A percentile compares a stretch with the other conserved stretches of the same genome.
These are phyloP conservation scores for Autographa pulchrina DNA, from an alignment of 2,888 invertebrate species.

Conservation along the genomic window DNA sequence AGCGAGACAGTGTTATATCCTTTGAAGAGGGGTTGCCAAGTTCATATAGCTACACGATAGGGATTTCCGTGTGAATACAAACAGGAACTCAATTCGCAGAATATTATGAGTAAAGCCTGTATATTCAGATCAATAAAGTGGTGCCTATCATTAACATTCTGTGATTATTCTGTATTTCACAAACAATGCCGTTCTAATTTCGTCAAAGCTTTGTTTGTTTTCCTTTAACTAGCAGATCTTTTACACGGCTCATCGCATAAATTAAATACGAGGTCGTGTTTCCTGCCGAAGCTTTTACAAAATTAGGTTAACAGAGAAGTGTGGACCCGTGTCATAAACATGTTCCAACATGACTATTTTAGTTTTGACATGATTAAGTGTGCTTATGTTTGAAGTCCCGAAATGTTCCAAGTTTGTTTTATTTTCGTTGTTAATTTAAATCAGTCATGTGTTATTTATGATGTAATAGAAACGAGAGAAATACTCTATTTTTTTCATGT, in stretches of 20 bases:
- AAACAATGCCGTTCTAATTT: conserved; percentile 5
- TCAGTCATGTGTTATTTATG: conserved; percentile 42
- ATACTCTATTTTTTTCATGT: conserved; percentile 34
- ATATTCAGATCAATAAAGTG: conserved; percentile 3
- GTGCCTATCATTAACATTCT: background rate
- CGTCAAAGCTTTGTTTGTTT: conserved; percentile 8
- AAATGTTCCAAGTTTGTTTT: conserved; percentile 14
- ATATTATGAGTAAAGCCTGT: conserved; percentile 18
- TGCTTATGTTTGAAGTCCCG: conserved; percentile 22
- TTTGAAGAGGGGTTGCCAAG: conserved; percentile 83
- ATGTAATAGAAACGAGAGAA: conserved; percentile 35
- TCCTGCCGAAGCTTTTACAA: conserved; percentile 30
- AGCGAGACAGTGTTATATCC: conserved; percentile 77
- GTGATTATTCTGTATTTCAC: background rate
- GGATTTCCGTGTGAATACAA: conserved; percentile 77
- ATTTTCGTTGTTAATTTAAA: conserved; percentile 20
- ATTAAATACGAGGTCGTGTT: conserved; percentile 19
- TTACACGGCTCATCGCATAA: conserved; percentile 3
- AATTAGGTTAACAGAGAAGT: conserved; percentile 40
- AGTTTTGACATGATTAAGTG: conserved; percentile 48
- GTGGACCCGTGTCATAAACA: conserved; percentile 63
- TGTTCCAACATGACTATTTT: conserved; percentile 67
- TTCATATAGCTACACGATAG: conserved; percentile 73
- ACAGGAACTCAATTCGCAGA: conserved; percentile 57
- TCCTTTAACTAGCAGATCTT: conserved; percentile 7